Conservation (phyloP, 2,797 vertebrate genomes). For the Propithecus deckenii region DNA sequence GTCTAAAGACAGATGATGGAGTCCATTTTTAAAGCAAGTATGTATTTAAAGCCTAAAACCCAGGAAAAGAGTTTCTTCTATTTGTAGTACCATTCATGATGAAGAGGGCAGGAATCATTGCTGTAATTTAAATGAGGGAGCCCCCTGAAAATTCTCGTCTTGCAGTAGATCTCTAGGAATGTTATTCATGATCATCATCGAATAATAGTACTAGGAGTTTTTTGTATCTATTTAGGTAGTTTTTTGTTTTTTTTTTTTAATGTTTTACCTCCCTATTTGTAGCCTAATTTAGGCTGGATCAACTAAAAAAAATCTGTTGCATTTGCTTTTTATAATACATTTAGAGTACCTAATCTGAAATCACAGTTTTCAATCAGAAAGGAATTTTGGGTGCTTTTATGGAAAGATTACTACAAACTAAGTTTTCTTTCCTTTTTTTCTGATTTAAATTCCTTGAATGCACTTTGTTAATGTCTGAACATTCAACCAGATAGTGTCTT, state of each 20-base stretch:
- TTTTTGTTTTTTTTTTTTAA: not conserved
- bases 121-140: not conserved
- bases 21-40: not conserved
- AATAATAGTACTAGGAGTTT: not conserved
- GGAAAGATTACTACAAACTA: constrained; percentile 52
- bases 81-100: not conserved
- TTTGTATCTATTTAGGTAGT: constrained; percentile 33
- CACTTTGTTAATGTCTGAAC: constrained; percentile 66
- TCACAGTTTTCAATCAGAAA: constrained; percentile 68
- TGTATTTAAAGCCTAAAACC: not conserved
- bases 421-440: constrained; percentile 50
- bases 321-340: constrained; percentile 62
- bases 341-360: constrained; percentile 65
- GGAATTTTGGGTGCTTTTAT: constrained; percentile 61
- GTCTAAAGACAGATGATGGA: not conserved
- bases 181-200: not conserved
- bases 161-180: not conserved
- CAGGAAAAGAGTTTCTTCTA: constrained; percentile 32
- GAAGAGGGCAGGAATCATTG: not conserved
- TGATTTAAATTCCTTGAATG: constrained; percentile 44
- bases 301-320: constrained; percentile 64
- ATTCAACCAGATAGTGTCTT: constrained; percentile 53
- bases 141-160: not conserved
- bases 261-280: constrained; percentile 60
- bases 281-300: constrained; percentile 65